Evolutionary conservation across 53 echinoderm and acorn worm genomes (phyloP), one percentile per base, ranked within the genome.

Genomic region (Patiria pectinifera): DNA sequence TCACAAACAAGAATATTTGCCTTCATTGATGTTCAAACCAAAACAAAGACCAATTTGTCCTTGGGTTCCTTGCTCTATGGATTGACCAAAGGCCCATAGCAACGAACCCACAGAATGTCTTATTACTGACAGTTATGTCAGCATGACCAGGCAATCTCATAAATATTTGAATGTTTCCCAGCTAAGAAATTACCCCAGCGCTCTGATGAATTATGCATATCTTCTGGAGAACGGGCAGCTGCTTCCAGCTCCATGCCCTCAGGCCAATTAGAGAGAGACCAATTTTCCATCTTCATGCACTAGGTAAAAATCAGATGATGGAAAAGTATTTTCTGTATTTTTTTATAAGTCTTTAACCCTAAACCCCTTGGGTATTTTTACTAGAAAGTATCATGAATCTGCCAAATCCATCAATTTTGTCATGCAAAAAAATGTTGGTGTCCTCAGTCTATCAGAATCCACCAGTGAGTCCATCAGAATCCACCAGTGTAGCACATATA

Each of bases 161-260:
- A 75, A 86, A 86, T 86, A 18, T 86, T 75, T 71, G 19, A 86
- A 75, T 18, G 72, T 58, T 86, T 21, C 4, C 86, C 25, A 44
- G 48, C 48, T 70, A 86, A 86, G 86, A 86, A 84, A 86, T 72
- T 46, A 86, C 70, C 62, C 69, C 25, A 86, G 71, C 45, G 10
- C 79, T 45, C 45, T 4, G 74, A 78, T 78, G 26, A 78, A 78
- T 78, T 78, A 78, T 78, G 79, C 79, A 78, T 78, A 47, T 2
- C 14, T 78, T 78, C 47, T 46, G 18, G 79, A 45, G 15, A 45
- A 53, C 53, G 4, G 79, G 79, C 79, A 78, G 79, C 79, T 78
- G 79, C 79, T 78, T 23, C 74, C 24, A 74, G 74, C 1, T 23
- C 22, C 74, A 74, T 74, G 25, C 74, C 74, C 19, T 21, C 9